These are phyloP conservation scores for Charadrius vociferus DNA, from an alignment of 2,113 vertebrate genomes.

Conservation along the genomic window DNA sequence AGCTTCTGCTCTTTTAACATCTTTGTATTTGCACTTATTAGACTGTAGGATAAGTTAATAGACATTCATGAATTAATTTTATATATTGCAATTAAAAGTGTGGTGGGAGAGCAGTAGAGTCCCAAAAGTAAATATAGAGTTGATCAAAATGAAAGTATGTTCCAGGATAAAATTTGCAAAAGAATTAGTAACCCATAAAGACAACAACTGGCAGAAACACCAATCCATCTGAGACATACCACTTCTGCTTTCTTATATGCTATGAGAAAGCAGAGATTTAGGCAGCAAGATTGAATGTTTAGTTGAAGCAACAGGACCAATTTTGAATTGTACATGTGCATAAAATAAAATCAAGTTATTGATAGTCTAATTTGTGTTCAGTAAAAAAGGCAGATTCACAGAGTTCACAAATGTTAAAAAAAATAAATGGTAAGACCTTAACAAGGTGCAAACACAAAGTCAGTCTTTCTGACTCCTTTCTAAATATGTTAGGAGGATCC, in stretches of 20 bases:
- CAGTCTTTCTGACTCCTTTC: background rate
- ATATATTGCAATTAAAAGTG: background rate
- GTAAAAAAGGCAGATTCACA: background rate
- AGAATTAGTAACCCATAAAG: background rate
- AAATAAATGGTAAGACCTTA: background rate
- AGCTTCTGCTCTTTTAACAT: background rate
- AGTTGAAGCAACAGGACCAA: background rate
- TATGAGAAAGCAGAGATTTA: background rate
- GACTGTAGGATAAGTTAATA: background rate
- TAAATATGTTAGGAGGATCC: background rate
- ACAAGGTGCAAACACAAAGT: background rate
- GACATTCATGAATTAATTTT: background rate
- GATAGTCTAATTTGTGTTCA: background rate
- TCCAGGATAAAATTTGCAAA: background rate
- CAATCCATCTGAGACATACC: background rate
- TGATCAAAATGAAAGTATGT: background rate
- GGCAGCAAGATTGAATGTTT: background rate
- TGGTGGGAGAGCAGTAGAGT: background rate
- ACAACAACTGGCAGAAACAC: background rate
- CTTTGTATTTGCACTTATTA: background rate
- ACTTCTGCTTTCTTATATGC: background rate
- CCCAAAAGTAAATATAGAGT: background rate
- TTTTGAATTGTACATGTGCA: background rate
- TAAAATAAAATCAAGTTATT: background rate
- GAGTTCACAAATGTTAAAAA: background rate